phyloP scores from a whole-genome alignment of 53 echinoderm and acorn worm species.

The Pentamera pediparva region DNA sequence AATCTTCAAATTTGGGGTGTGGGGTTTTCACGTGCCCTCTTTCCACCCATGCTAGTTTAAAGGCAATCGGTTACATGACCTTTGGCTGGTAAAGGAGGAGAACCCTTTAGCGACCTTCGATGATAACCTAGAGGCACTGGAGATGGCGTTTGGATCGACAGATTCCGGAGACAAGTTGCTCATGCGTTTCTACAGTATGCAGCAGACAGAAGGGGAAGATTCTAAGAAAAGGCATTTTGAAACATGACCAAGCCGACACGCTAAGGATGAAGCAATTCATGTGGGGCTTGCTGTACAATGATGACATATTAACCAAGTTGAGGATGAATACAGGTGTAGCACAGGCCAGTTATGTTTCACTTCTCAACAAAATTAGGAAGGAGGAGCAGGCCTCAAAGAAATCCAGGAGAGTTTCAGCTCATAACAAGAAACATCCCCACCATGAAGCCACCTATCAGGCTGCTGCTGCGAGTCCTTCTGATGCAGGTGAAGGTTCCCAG shows the following conservation, averaged over 20 bases:
- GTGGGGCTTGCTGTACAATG: conserved; percentile 21
- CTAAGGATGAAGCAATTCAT: conserved; percentile 38
- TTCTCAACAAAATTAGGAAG: not conserved
- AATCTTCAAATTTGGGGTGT: too few species aligned
- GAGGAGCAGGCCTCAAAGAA: conserved; percentile 15
- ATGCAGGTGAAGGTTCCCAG: too few species aligned
- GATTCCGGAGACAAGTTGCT: not conserved
- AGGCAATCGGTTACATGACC: too few species aligned
- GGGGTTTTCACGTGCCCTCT: too few species aligned
- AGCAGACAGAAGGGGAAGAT: conserved; percentile 20
- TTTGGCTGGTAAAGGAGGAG: conserved; percentile 24
- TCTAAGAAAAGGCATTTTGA: conserved; percentile 31
- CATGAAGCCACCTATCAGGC: too few species aligned
- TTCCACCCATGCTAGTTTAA: too few species aligned
- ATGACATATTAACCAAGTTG: too few species aligned
- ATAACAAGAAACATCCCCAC: too few species aligned
- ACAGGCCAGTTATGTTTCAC: conserved; percentile 1
- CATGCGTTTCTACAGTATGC: not conserved
- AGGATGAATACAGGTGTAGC: not conserved
- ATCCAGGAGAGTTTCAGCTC: too few species aligned
- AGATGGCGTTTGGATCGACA: conserved; percentile 4
- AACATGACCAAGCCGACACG: not conserved
- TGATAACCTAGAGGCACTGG: not conserved
- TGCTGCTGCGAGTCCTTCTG: too few species aligned
- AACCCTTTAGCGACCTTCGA: conserved; percentile 1